Base-by-base conservation (phyloP, 2,888 invertebrate genomes). In the Lepidocyrtinus sp. region DNA sequence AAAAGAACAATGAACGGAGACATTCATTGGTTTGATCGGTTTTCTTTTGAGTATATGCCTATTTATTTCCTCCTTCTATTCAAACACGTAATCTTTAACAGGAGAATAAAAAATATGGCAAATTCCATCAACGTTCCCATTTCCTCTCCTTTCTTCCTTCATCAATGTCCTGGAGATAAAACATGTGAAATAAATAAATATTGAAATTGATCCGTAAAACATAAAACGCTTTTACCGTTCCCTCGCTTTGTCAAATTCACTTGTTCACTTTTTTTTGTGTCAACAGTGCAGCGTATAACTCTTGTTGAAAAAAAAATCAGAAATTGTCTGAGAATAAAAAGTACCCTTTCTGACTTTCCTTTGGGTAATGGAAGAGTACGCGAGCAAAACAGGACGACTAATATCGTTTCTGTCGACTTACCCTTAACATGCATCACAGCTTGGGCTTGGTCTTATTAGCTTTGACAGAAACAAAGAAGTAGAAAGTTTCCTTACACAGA, bases 61-160 rank as follows among this genome's bases (percentile, higher is more conserved):
- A 59, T 59, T 59, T 59, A 59, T 59, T 9, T n/a, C 59, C 15
- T 21, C 22, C 22, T 59, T 9, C 21, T 21, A 7, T 59, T 22
- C 17, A 50, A 50, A 50, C n/a, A 50, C 50, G 17, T 59, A 19
- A 59, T 59, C 59, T n/a, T n/a, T n/a, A 59, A 59, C 59, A 59
- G 22, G 22, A 21, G 2, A 21, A 21, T 21, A 12, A 21, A 59
- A 21, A 21, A 59, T 7, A 59, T 21, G 50, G n/a, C 22, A 21
- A 59, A 2, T n/a, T 59, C 59, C 19, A 59, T 59, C 59, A 21
- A 3, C 22, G 59, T 22, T 59, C 19, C 2, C 22, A 50, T 50
- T 50, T 59, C 21, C 19, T 21, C 59, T 59, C 21, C 59, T 21
- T 1, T 59, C n/a, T 59, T 21, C 21, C 19, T 59, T 21, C 59